Evolutionary conservation across 2,888 invertebrate genomes (phyloP).

Genomic region (Acrobasis consociella): DNA sequence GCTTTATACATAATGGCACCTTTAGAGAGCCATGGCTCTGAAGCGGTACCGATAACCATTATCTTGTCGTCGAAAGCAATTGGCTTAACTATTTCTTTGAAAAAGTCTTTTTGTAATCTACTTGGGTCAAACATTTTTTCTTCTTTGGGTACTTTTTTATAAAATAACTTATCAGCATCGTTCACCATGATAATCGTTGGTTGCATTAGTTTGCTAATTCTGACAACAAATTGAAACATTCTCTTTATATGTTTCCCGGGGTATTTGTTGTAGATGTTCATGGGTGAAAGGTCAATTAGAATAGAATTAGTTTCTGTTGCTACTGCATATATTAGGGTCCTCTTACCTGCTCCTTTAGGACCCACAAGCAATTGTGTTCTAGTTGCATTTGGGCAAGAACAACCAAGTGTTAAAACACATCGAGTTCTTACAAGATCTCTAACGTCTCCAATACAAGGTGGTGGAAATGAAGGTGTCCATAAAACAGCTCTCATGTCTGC

Average conservation of each 20-base stretch:
- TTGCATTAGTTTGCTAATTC: slow-evolving; percentile 85
- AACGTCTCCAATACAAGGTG: slow-evolving; percentile 83
- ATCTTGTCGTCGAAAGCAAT: slow-evolving; percentile 86
- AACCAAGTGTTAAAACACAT: slow-evolving; percentile 83
- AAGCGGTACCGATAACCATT: slow-evolving; percentile 86
- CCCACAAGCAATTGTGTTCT: slow-evolving; percentile 87
- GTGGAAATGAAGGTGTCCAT: slow-evolving; percentile 74
- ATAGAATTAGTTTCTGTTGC: slow-evolving; percentile 89
- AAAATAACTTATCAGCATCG: slow-evolving; percentile 86
- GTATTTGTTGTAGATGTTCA: slow-evolving; percentile 86
- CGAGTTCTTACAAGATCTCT: slow-evolving; percentile 83
- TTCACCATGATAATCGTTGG: slow-evolving; percentile 89
- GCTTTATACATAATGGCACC: slow-evolving; percentile 72
- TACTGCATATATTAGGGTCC: slow-evolving; percentile 87
- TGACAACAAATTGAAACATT: slow-evolving; percentile 85
- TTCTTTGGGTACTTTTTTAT: slow-evolving; percentile 84
- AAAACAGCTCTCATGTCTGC: slow-evolving; percentile 71
- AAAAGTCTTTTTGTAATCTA: slow-evolving; percentile 85
- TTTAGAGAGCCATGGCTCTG: slow-evolving; percentile 85
- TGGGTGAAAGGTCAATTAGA: slow-evolving; percentile 89
- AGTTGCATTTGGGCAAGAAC: slow-evolving; percentile 62
- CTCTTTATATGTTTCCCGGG: slow-evolving; percentile 86
- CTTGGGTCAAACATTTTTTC: slow-evolving; percentile 87
- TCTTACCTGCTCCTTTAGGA: slow-evolving; percentile 87
- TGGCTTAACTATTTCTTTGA: slow-evolving; percentile 86